Percentiles rank a stretch among this genome's conserved stretches.
Evolutionary conservation across 1,140 invertebrate genomes (phyloP).

Genomic region (Choristoneura fumiferana): DNA sequence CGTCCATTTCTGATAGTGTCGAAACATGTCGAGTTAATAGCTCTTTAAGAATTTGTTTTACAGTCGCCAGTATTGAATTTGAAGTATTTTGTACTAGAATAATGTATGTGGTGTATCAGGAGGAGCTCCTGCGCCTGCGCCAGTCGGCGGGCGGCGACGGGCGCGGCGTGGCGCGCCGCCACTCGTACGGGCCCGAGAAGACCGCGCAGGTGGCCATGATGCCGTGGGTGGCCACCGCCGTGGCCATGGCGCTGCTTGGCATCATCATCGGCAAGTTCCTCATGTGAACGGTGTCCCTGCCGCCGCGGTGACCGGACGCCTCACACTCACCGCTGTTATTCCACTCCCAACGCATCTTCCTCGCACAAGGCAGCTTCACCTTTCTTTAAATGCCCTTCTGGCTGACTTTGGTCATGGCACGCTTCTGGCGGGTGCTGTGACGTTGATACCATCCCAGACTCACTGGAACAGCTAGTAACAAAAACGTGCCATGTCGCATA

Average conservation of each 20-base stretch:
- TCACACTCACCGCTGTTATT: slow-evolving; percentile 53
- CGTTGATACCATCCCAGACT: neutral
- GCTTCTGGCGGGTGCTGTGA: neutral
- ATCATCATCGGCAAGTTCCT: slow-evolving; percentile 80
- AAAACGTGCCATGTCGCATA: too few relatives aligned
- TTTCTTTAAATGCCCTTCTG: slow-evolving; percentile 22
- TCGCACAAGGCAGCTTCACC: slow-evolving; percentile 83
- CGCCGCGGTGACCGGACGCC: slow-evolving; percentile 44
- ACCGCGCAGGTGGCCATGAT: slow-evolving; percentile 69
- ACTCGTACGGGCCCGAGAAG: slow-evolving; percentile 72
- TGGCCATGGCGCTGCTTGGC: slow-evolving; percentile 78
- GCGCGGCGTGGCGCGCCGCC: slow-evolving; percentile 45
- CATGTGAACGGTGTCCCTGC: slow-evolving; percentile 71
- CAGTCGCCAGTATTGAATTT: too few relatives aligned
- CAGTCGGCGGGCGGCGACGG: slow-evolving; percentile 53
- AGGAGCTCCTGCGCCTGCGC: slow-evolving; percentile 79
- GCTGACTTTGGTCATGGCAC: neutral
- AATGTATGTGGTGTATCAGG: slow-evolving; percentile 59
- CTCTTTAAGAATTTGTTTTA: too few relatives aligned
- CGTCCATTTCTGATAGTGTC: too few relatives aligned
- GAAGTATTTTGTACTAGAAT: too few relatives aligned
- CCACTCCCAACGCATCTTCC: slow-evolving; percentile 77
- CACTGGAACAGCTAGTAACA: neutral
- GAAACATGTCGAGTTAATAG: too few relatives aligned
- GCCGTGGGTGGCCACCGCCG: slow-evolving; percentile 75